These are phyloP conservation scores for Lasaia peninsularis DNA, from an alignment of 1,140 invertebrate species.

Conservation along the genomic window DNA sequence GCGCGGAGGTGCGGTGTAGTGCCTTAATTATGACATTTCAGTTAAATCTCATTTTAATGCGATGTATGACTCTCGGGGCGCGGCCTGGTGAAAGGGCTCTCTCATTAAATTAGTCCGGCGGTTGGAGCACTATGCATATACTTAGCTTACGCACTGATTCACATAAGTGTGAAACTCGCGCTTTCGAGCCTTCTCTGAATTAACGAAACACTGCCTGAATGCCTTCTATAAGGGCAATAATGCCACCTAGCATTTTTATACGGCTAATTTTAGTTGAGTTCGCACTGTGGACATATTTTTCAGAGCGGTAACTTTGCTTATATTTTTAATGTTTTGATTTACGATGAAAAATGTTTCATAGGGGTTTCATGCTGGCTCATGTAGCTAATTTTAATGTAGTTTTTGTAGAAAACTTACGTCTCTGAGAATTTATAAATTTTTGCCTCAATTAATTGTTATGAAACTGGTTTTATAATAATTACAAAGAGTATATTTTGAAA, in stretches of 20 bases:
- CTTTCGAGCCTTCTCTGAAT: constrained; percentile 63
- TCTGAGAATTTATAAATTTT: no score
- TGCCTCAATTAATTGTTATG: no score
- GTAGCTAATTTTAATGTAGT: no score
- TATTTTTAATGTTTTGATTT: background rate
- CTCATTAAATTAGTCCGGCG: constrained; percentile 72
- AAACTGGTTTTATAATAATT: no score
- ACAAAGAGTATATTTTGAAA: no score
- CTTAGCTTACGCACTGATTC: constrained; percentile 66
- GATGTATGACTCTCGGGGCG: constrained; percentile 48
- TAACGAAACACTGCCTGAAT: constrained; percentile 67
- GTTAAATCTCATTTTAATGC: constrained; percentile 67
- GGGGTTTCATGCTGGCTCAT: no score
- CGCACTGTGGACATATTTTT: constrained; percentile 23
- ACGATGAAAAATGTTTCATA: background rate
- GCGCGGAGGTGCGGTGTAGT: constrained; percentile 43
- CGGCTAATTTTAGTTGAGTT: constrained; percentile 47
- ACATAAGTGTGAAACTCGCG: constrained; percentile 68
- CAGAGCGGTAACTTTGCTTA: constrained; percentile 10
- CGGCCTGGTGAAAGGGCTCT: constrained; percentile 58
- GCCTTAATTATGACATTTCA: constrained; percentile 68
- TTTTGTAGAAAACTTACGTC: no score
- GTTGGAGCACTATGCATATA: constrained; percentile 67
- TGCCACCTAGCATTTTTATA: constrained; percentile 44
- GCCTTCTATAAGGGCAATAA: constrained; percentile 62